phyloP scores from a whole-genome alignment of 2,888 invertebrate species.

The Galerucella nymphaeae region DNA sequence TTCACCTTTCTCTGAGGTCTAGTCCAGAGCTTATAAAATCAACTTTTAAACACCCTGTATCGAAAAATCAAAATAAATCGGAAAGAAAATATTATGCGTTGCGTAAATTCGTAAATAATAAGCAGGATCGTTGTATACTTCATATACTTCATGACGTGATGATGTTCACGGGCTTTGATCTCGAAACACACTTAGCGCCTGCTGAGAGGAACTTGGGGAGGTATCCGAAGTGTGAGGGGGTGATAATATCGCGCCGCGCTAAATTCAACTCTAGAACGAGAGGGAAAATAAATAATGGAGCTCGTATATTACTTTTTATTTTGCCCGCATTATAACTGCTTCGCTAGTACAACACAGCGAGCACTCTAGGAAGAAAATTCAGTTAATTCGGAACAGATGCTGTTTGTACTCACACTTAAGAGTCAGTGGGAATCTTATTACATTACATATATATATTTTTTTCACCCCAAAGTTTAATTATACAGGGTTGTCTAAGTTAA shows the following conservation, averaged over 20 bases:
- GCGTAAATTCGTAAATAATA: not conserved
- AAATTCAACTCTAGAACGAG: constrained; percentile 46
- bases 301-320: constrained; percentile 46
- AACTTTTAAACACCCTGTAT: not conserved
- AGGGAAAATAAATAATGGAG: constrained; percentile 58
- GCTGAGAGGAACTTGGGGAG: constrained; percentile 59
- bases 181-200: constrained; percentile 65
- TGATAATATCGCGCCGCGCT: constrained; percentile 51
- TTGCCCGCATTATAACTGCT: constrained; percentile 27
- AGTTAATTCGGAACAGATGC: constrained; percentile 21
- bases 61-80: constrained; percentile 9
- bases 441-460: constrained; percentile 3
- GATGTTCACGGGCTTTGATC: constrained; percentile 60
- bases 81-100: constrained; percentile 10
- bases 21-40: too few species aligned
- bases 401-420: constrained; percentile 15
- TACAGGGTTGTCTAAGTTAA: too few species aligned
- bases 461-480: constrained; percentile 2
- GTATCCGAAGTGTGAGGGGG: constrained; percentile 53
- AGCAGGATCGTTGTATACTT: constrained; percentile 11
- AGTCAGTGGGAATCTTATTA: constrained; percentile 15
- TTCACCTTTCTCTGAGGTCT: too few species aligned
- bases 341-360: constrained; percentile 6
- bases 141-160: constrained; percentile 36
- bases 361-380: constrained; percentile 22